Evolutionary conservation across 2,888 invertebrate species (phyloP).

Genomic region (Sphecodes monilicornis): DNA sequence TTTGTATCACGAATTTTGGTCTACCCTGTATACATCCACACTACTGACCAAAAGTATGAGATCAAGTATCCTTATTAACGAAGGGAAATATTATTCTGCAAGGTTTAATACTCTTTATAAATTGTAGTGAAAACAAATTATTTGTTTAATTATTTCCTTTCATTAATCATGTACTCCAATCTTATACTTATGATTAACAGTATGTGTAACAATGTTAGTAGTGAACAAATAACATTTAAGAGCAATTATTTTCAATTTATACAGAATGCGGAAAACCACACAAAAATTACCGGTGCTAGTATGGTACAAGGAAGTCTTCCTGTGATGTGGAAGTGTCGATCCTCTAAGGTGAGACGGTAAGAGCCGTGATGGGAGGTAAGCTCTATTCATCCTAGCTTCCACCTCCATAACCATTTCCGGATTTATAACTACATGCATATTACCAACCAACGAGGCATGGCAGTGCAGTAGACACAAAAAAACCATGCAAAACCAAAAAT

Average conservation of each 20-base stretch:
- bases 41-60: neutral
- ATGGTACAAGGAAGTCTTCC: slow-evolving; percentile 83
- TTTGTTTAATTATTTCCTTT: neutral
- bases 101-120: neutral
- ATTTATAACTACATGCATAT: slow-evolving; percentile 90
- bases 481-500: slow-evolving; percentile 83
- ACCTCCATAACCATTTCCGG: slow-evolving; percentile 95
- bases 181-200: neutral
- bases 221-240: slow-evolving; percentile 7
- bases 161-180: neutral
- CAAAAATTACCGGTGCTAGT: slow-evolving; percentile 81
- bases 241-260: slow-evolving; percentile 29
- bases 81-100: neutral
- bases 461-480: slow-evolving; percentile 82
- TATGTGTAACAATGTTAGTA: slow-evolving; percentile 19
- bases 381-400: slow-evolving; percentile 93
- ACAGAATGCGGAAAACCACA: slow-evolving; percentile 41
- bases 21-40: neutral
- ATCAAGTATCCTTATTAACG: neutral
- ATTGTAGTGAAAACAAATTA: neutral
- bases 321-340: slow-evolving; percentile 81
- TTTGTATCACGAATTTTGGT: neutral
- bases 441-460: slow-evolving; percentile 80
- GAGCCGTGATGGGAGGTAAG: slow-evolving; percentile 89
- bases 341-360: slow-evolving; percentile 84